These are phyloP conservation scores for Balaenoptera acutorostrata DNA, from an alignment of 2,113 vertebrate genomes.

Conservation along the genomic window DNA sequence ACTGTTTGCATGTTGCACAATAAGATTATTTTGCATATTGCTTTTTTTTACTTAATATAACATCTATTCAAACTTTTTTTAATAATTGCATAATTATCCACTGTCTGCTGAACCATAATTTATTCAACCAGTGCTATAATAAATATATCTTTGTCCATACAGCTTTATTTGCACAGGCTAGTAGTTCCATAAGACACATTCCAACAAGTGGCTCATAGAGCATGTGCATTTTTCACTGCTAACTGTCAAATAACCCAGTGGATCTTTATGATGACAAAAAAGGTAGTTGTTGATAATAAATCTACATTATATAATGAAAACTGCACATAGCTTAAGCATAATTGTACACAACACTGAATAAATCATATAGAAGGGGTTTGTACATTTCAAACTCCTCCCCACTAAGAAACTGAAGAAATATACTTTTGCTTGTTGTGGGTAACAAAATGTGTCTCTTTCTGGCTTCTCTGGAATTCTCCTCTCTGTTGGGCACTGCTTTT, in stretches of 20 bases:
- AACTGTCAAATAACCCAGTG: background rate
- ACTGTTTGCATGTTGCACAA: background rate
- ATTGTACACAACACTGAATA: background rate
- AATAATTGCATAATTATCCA: background rate
- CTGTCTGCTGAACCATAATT: background rate
- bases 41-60: background rate
- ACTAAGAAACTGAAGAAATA: background rate
- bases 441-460: background rate
- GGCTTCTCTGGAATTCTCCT: background rate
- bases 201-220: background rate
- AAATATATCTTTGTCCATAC: background rate
- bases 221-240: background rate
- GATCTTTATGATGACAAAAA: background rate
- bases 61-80: background rate
- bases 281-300: background rate
- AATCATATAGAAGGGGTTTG: background rate
- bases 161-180: background rate
- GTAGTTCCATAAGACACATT: background rate
- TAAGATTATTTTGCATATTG: background rate
- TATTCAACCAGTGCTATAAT: background rate
- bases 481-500: background rate
- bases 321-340: background rate
- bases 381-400: background rate
- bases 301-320: background rate
- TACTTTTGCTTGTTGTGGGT: background rate